Base-by-base conservation (phyloP, 2,113 vertebrate genomes). In the Podilymbus podiceps region DNA sequence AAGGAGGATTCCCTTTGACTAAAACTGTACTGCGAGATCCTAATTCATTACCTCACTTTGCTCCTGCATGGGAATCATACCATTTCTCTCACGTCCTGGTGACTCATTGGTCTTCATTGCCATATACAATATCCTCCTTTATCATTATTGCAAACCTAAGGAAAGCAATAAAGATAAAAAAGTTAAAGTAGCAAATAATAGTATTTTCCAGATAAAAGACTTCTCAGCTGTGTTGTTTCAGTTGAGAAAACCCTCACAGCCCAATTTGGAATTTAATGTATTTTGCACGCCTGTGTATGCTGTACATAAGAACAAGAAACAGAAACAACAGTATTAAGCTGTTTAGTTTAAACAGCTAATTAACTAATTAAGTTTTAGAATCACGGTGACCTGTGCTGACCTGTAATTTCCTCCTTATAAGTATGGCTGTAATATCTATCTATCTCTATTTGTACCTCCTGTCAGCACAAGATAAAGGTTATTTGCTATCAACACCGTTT, bases 31-130 rank as follows among this genome's bases (percentile, higher is more conserved):
- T 85, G 90, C n/a, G 46, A 52, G 21, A 56, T n/a, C 21, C 22
- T 31, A 66, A 66, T 62, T 46, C 88, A 69, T 84, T 97, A 98
- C 98, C 98, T 98, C 76, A 10, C 17, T 89, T 91, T 47, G 79
- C 55, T 83, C 73, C 33, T 33, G 22, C 38, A 74, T 40, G 9
- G 74, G 71, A 72, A 94, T 88, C 62, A 52, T 52, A 15, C 47
- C 81, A 73, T 91, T 93, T 79, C 42, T 71, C 27, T 24, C 86
- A 83, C 7, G 53, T 19, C 67, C 10, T 80, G 96, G 52, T 52
- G 58, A 67, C 28, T 89, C 67, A 56, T n/a, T n/a, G n/a, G n/a
- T 94, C 88, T 80, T 96, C 88, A 53, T 2, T n/a, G 3, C 73
- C 52, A 38, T 55, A 63, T 74, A 62, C 33, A 74, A 23, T 72